Conservation (phyloP, 2,888 invertebrate genomes). For the Leistus spinibarbis region DNA sequence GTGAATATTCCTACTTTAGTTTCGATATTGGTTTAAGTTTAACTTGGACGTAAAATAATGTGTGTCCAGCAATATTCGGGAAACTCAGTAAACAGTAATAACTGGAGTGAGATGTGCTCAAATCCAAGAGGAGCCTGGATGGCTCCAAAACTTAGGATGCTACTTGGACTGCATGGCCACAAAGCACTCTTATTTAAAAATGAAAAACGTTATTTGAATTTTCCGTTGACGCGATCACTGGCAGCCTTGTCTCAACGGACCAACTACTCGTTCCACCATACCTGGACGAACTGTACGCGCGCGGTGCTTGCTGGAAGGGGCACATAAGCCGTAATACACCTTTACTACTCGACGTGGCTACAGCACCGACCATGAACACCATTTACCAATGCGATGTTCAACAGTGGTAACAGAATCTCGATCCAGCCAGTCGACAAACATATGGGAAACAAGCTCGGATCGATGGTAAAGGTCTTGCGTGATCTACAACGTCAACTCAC, state of each 20-base stretch:
- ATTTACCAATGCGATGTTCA: background rate
- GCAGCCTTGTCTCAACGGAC: background rate
- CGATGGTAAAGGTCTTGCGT: background rate
- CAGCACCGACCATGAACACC: background rate
- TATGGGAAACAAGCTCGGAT: background rate
- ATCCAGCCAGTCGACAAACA: background rate
- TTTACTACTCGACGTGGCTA: background rate
- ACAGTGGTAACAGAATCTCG: background rate
- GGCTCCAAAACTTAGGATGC: background rate
- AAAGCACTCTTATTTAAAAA: no score
- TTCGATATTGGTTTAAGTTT: no score
- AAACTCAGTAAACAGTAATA: background rate
- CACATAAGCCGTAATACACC: constrained; percentile 19
- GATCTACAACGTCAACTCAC: constrained; percentile 11
- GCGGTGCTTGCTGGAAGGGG: background rate
- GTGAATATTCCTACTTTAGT: no score
- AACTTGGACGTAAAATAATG: no score
- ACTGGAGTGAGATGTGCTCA: background rate
- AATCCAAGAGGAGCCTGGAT: background rate
- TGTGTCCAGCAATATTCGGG: no score
- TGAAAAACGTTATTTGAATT: background rate
- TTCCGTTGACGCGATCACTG: background rate
- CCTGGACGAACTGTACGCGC: background rate
- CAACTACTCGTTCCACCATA: background rate
- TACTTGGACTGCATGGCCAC: background rate